Base-by-base conservation (phyloP, 2,797 vertebrate species). In the Arnoldichthys spilopterus region DNA sequence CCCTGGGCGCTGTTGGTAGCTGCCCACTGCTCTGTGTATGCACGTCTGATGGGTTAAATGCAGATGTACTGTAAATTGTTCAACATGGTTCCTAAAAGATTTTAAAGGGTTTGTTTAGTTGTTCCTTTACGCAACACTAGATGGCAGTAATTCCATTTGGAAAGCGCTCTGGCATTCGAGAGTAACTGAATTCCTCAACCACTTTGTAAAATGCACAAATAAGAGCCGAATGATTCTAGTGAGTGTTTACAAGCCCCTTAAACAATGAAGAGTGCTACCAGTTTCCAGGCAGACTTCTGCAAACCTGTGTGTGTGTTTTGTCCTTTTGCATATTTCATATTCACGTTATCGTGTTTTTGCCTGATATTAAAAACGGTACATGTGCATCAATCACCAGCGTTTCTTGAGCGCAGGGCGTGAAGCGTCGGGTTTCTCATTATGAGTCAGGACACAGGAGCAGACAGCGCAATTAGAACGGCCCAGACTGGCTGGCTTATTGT, bases 111-210 rank as follows among this genome's bases (percentile, higher is more conserved):
- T 49, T 11, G 62, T 13, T 22, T 7, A 1, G 1, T 20, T 1
- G 24, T n/a, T 0, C 77, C 45, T 30, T 26, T 28, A 0, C 24
- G 26, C 37, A 40, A 58, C 84, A 61, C 71, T 83, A 85, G 84
- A 76, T 83, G 84, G 78, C 84, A 83, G 63, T 76, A 61, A 40
- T 53, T 85, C 54, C 84, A 76, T 73, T 63, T 81, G 43, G 72
- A 80, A 67, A 24, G n/a, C 20, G 63, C 47, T 6, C 20, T 20
- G 20, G 18, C 22, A 28, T 28, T 20, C 16, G 58, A 22, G 13
- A 26, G 20, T 16, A 58, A 68, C 16, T 53, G 58, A 67, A 43
- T 32, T 2, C n/a, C n/a, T 28, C 32, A 22, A 61, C 34, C 49
- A 28, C 49, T 53, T 63, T 62, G 16, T 40, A 18, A 22, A 45